phyloP scores from a whole-genome alignment of 2,888 invertebrate species.

The Andrena minutula region DNA sequence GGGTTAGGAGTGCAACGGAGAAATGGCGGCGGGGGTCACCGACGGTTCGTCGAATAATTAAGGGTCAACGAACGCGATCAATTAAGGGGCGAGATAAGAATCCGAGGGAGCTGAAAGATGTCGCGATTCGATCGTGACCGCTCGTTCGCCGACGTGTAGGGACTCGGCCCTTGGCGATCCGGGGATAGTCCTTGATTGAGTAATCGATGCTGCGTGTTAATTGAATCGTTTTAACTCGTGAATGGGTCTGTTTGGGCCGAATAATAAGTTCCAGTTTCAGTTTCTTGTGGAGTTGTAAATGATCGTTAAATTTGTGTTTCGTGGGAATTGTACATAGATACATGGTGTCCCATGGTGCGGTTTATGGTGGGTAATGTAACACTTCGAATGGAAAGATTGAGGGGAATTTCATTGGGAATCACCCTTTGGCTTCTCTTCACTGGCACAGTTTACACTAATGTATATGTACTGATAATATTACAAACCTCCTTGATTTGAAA shows the following conservation, averaged over 20 bases:
- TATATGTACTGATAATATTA: too few relatives aligned
- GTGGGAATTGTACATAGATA: too few relatives aligned
- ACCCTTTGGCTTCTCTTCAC: too few relatives aligned
- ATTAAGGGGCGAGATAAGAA: conserved; percentile 70
- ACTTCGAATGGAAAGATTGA: too few relatives aligned
- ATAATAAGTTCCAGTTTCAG: too few relatives aligned
- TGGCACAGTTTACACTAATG: too few relatives aligned
- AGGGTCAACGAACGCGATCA: conserved; percentile 73
- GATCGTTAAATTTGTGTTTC: too few relatives aligned
- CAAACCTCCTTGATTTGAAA: too few relatives aligned
- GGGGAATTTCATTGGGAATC: too few relatives aligned
- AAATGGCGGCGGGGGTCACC: conserved; percentile 53
- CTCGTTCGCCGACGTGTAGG: conserved; percentile 41
- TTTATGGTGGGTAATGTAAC: too few relatives aligned
- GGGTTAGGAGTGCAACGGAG: not conserved
- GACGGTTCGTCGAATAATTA: conserved; percentile 72
- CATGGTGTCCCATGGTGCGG: too few relatives aligned
- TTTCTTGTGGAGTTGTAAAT: too few relatives aligned
- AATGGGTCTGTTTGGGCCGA: not conserved
- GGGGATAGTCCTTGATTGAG: conserved; percentile 56
- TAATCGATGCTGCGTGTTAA: conserved; percentile 52
- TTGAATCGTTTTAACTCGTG: conserved; percentile 36
- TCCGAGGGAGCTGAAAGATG: conserved; percentile 63
- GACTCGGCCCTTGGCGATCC: conserved; percentile 2
- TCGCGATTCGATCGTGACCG: conserved; percentile 66